Evolutionary conservation across 2,888 invertebrate genomes (phyloP), one percentile per base, ranked within the genome.

Genomic region (Hyppa rectilinea): DNA sequence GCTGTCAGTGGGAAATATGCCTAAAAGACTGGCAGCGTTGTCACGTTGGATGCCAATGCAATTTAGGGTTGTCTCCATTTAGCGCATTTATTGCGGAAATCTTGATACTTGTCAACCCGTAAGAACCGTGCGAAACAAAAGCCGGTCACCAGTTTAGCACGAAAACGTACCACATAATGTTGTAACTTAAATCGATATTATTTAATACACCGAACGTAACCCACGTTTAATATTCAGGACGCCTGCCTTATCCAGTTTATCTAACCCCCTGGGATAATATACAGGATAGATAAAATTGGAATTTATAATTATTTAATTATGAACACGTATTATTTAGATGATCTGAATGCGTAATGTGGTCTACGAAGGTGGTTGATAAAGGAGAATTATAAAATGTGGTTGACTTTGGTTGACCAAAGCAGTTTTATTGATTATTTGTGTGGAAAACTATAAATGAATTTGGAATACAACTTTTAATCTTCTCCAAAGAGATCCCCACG

Each of bases 271-370:
- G 60, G 69, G 60, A 69, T 70, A 60, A 78, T 63, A 62, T 65
- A 71, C 26, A 56, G 59, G 29, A 71, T 55, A 69, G 80, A 80
- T 78, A 80, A 80, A 80, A 80, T 55, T 68, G 3, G 67, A 78
- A 78, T 80, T 65, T 73, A 64, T 77, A 80, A 80, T 80, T 71
- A 64, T 75, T 65, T 64, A 29, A 79, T 67, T 76, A 79, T 60
- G 68, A 68, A 68, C 76, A 79, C 76, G 80, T 80, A 76, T 55
- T 68, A 55, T 69, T 52, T 63, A 67, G 26, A 26, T 31, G 66
- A 53, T 43, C 23, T 71, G 71, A 78, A 75, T 79, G 38, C 60
- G 12, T 53, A 79, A 67, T 71, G 20, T 26, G 17, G 36, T 31
- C 49, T 36, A n/a, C 2, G 40, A 43, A 43, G 14, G 29, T 55